A percentile compares a stretch with the other conserved stretches of the same genome.
Conservation (phyloP, 2,113 vertebrate genomes). For the Pachyramphus minor region DNA sequence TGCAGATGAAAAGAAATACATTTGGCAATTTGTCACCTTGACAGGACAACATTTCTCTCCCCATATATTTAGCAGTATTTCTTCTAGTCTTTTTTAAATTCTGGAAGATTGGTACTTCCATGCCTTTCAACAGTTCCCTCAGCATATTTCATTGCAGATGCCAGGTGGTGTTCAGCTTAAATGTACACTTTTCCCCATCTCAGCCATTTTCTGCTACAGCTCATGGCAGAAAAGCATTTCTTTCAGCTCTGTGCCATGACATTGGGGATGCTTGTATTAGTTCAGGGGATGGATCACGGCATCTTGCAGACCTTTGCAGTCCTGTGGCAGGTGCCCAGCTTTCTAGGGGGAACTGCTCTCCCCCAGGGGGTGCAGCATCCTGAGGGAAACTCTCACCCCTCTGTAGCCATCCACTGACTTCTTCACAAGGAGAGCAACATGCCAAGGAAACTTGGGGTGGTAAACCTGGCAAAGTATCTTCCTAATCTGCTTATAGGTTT, state of each 20-base stretch:
- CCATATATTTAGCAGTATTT: background rate
- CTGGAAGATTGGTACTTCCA: background rate
- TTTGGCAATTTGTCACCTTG: background rate
- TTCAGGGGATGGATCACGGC: background rate
- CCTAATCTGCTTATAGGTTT: background rate
- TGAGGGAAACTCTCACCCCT: background rate
- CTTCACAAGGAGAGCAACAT: background rate
- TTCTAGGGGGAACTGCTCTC: background rate
- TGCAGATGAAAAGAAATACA: background rate
- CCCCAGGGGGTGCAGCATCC: background rate
- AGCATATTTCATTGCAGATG: background rate
- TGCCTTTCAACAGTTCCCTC: background rate
- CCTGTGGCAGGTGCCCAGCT: accelerated
- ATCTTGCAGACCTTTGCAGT: background rate
- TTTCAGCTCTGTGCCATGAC: background rate
- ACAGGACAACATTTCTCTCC: background rate
- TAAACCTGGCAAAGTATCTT: background rate
- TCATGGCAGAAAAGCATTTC: background rate
- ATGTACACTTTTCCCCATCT: background rate
- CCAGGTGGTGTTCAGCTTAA: background rate
- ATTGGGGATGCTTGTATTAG: accelerated
- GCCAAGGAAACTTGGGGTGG: background rate
- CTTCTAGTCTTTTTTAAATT: background rate
- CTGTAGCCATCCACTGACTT: background rate
- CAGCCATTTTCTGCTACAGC: background rate